Conservation (phyloP, 2,888 invertebrate species). For the Hirtodrosophila confusa region DNA sequence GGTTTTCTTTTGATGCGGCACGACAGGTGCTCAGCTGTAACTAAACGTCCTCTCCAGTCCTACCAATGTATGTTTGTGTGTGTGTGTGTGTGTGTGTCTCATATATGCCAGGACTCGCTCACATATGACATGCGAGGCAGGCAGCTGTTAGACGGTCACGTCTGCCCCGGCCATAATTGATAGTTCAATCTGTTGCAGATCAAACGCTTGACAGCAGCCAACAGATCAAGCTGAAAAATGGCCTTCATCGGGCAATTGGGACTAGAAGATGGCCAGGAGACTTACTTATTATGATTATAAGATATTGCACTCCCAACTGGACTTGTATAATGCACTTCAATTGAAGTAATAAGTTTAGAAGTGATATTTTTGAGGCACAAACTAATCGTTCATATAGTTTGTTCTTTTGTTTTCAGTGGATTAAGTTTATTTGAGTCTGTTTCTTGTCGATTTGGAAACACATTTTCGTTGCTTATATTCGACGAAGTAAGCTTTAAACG, state of each 20-base stretch:
- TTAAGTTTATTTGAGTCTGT: no score
- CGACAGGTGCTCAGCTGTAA: slow-evolving; percentile 76
- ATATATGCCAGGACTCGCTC: slow-evolving; percentile 19
- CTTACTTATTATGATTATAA: not conserved
- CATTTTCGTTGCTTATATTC: no score
- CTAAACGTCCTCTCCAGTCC: slow-evolving; percentile 70
- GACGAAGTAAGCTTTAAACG: no score
- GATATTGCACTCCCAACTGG: not conserved
- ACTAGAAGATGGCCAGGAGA: slow-evolving; percentile 4
- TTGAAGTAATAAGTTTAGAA: no score
- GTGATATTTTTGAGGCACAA: no score
- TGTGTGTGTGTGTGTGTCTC: slow-evolving; percentile 21
- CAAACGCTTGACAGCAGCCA: slow-evolving; percentile 78
- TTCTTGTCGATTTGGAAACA: no score
- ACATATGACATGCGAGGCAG: slow-evolving; percentile 31
- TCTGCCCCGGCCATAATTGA: slow-evolving; percentile 70
- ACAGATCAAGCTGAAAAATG: slow-evolving; percentile 80
- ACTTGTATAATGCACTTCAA: no score
- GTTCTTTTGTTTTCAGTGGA: no score
- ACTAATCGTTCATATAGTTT: no score
- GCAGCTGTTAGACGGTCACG: slow-evolving; percentile 69
- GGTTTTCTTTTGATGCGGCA: slow-evolving; percentile 62
- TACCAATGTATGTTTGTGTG: no score
- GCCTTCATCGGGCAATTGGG: slow-evolving; percentile 33
- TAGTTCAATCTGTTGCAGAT: slow-evolving; percentile 80